Evolutionary conservation across 2,888 invertebrate genomes (phyloP).

Genomic region (Pseudoips prasinana): DNA sequence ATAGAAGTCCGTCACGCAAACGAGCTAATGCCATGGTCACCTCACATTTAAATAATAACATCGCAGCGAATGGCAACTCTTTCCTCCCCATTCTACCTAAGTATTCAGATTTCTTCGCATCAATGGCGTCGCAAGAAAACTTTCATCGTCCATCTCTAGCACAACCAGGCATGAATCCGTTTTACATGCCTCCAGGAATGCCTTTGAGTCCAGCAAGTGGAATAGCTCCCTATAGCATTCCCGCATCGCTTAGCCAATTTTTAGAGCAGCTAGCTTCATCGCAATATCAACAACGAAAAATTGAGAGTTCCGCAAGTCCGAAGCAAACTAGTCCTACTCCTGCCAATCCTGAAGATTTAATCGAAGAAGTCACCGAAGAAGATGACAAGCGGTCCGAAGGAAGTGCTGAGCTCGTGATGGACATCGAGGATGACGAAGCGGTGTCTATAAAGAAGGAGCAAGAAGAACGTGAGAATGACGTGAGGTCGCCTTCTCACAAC

Average conservation of each 20-base stretch:
- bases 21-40: conserved; percentile 69
- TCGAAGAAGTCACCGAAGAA: conserved; percentile 84
- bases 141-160: conserved; percentile 74
- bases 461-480: conserved; percentile 54
- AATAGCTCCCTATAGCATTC: conserved; percentile 78
- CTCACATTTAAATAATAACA: conserved; percentile 77
- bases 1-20: conserved; percentile 81
- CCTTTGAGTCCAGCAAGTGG: conserved; percentile 73
- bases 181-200: conserved; percentile 83
- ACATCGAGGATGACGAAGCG: conserved; percentile 83
- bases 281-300: conserved; percentile 73
- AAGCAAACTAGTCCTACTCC: conserved; percentile 50
- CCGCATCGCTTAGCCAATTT: conserved; percentile 83
- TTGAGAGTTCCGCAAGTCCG: conserved; percentile 54
- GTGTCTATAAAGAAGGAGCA: conserved; percentile 71
- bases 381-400: conserved; percentile 76
- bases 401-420: conserved; percentile 86
- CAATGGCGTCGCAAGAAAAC: conserved; percentile 70
- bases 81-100: conserved; percentile 90
- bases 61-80: conserved; percentile 77
- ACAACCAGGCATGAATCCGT: conserved; percentile 82
- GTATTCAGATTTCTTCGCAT: conserved; percentile 84
- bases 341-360: conserved; percentile 82
- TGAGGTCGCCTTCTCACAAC: conserved; percentile 43
- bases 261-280: conserved; percentile 83